Conservation (phyloP, 2,797 vertebrate species). For the Ispidina lecontei region DNA sequence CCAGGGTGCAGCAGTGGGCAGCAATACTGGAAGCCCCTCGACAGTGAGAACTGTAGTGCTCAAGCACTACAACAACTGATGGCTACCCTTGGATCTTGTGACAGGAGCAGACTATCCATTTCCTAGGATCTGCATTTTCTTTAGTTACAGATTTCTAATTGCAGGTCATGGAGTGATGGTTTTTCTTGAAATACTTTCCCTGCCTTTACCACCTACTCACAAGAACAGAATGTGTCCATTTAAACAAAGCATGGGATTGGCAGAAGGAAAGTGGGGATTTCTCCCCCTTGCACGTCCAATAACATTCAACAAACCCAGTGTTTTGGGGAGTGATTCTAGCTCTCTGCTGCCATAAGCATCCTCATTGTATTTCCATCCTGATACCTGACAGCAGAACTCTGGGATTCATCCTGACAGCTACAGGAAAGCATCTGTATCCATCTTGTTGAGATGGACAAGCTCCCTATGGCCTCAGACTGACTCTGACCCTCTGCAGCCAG, state of each 20-base stretch:
- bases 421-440: not conserved
- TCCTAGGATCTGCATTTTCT: not conserved
- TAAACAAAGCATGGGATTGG: not conserved
- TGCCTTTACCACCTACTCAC: not conserved
- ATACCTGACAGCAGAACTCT: not conserved
- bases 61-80: not conserved
- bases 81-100: not conserved
- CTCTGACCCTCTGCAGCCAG: not conserved
- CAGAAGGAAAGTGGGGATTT: not conserved
- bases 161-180: not conserved
- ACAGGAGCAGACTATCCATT: not conserved
- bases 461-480: not conserved
- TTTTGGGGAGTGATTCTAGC: not conserved
- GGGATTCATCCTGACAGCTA: not conserved
- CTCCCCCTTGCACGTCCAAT: not conserved
- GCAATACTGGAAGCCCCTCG: not conserved
- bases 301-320: not conserved
- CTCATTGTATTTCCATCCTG: not conserved
- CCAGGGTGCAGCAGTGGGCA: not conserved
- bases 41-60: not conserved
- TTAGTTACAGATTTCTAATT: not conserved
- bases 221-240: not conserved
- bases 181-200: not conserved
- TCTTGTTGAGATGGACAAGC: not conserved
- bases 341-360: not conserved